These are phyloP conservation scores for Euproctis similis DNA, from an alignment of 2,888 invertebrate genomes.

Conservation along the genomic window DNA sequence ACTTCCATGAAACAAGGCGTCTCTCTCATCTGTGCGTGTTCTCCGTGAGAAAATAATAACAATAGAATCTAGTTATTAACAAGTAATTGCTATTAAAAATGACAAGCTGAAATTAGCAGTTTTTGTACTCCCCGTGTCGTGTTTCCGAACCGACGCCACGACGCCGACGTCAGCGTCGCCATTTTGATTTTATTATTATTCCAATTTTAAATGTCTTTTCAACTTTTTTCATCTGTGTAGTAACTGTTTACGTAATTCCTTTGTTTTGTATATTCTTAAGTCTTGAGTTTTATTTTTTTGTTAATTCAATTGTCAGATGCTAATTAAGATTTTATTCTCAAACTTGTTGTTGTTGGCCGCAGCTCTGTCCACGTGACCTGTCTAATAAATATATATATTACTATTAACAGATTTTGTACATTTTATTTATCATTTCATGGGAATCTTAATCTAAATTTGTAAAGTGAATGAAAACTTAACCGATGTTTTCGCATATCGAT, in stretches of 20 bases:
- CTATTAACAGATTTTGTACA: no score
- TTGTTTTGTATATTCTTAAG: slow-evolving; percentile 16
- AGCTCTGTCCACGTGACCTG: no score
- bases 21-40: slow-evolving; percentile 19
- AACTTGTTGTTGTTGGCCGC: no score
- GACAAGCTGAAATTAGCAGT: slow-evolving; percentile 38
- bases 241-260: slow-evolving; percentile 9
- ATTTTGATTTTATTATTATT: not conserved
- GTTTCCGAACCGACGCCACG: slow-evolving; percentile 17
- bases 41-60: slow-evolving; percentile 42
- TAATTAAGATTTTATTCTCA: slow-evolving; percentile 11
- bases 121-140: slow-evolving; percentile 31
- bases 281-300: slow-evolving; percentile 18
- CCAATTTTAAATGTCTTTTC: slow-evolving; percentile 4
- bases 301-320: slow-evolving; percentile 18
- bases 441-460: no score
- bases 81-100: slow-evolving; percentile 40
- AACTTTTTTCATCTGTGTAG: slow-evolving; percentile 9
- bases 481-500: no score
- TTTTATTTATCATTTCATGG: no score
- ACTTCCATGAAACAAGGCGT: slow-evolving; percentile 23
- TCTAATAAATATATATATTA: no score
- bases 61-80: slow-evolving; percentile 40
- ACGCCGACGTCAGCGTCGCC: not conserved
- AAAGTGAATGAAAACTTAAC: no score